phyloP scores from a whole-genome alignment of 2,888 invertebrate species.

The Standfussiana lucernea region DNA sequence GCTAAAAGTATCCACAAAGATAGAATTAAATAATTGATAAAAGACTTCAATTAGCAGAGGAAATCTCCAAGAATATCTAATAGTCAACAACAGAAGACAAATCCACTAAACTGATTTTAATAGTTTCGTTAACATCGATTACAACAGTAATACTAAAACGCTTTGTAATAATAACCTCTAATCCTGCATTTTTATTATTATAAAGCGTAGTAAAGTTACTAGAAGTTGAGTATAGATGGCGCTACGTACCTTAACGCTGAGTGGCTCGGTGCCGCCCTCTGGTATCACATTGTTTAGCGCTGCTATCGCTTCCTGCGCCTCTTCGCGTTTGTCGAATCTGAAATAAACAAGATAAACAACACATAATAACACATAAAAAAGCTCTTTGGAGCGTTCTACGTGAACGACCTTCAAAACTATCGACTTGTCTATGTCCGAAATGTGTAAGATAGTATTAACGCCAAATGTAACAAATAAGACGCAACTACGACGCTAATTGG shows the following conservation, averaged over 20 bases:
- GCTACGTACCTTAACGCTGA: conserved; percentile 93
- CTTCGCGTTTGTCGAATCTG: conserved; percentile 96
- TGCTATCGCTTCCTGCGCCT: conserved; percentile 97
- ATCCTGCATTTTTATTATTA: background rate
- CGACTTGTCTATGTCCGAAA: background rate
- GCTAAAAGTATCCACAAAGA: background rate
- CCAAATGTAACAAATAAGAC: too few relatives aligned
- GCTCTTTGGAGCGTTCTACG: background rate
- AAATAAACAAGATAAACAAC: background rate
- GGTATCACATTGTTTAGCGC: conserved; percentile 96
- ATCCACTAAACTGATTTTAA: conserved; percentile 15
- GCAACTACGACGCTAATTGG: too few relatives aligned
- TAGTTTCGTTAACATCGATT: conserved; percentile 21
- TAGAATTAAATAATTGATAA: conserved; percentile 8
- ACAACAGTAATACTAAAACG: conserved; percentile 1
- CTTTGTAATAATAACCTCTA: background rate
- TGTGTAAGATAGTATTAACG: background rate
- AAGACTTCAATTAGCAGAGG: conserved; percentile 17
- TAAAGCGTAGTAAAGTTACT: background rate
- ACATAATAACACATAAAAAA: too few relatives aligned
- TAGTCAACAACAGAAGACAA: conserved; percentile 10
- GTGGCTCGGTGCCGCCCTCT: conserved; percentile 95
- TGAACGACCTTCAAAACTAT: background rate
- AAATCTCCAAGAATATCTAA: conserved; percentile 31
- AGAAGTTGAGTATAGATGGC: conserved; percentile 25